Evolutionary conservation across 1,140 invertebrate species (phyloP), one percentile per base, ranked within the genome.

Genomic region (Orchesella cincta): DNA sequence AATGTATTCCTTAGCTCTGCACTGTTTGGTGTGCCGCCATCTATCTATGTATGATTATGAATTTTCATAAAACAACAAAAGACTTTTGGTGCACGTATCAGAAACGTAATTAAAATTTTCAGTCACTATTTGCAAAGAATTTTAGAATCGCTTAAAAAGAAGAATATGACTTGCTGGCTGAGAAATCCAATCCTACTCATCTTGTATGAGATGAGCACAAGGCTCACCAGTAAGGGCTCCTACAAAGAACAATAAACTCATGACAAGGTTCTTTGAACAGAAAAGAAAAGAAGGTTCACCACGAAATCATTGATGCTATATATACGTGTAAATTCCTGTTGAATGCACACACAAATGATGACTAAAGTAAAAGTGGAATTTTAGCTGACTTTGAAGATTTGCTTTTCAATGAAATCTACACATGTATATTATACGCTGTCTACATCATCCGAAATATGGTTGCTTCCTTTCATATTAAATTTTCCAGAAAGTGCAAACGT

Each of bases 381-480:
- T 57, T 57, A 57, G 52, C 52, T 57, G 52, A 57, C 52, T 57
- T 57, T 57, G 52, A 57, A 57, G 52, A 57, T 57, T 57, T 23
- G 8, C 14, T n/a, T 3, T 57, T 57, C 8, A 57, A 23, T n/a
- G 12, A 57, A 23, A 57, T 57, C 52, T n/a, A 57, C 12, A n/a
- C 52, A 57, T 57, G 14, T 26, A 26, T 57, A 8, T 18, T n/a
- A 14, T 46, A 20, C 20, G 8, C 39, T 46, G 20, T 20, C 20
- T 20, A 8, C 39, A 46, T 46, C 20, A 46, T 46, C 20, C 20
- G 20, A 46, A 46, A 46, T 46, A 46, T 20, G 23, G 14, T n/a
- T 8, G 23, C 52, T 57, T 57, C 52, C 23, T 57, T 57, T 57
- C 52, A 23, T 57, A 57, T 57, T 57, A 57, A 14, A 57, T 57